Evolutionary conservation across 2,888 invertebrate genomes (phyloP), one percentile per base, ranked within the genome.

Genomic region (Belgica antarctica): DNA sequence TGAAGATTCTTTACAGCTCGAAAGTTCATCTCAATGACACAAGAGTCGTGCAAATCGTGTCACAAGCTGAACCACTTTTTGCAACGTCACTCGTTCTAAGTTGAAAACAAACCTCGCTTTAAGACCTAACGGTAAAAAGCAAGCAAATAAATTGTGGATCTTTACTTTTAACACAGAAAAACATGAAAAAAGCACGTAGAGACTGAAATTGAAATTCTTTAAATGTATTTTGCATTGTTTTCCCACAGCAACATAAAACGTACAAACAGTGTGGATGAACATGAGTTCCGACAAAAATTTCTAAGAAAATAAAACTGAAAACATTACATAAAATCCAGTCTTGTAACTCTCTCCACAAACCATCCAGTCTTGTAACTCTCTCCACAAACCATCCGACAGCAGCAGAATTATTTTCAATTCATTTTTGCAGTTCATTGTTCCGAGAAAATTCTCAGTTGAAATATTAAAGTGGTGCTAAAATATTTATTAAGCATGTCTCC

Each of bases 221-320:
- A n/a, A 27, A 62, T 7, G 25, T 62, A 28, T 62, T 63, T 46
- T 63, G 63, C 63, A 63, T 63, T 63, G 63, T 63, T 63, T 41
- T 63, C 63, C 46, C 63, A 63, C 63, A 41, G 63, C 41, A 63
- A 41, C 63, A 41, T 63, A 24, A 63, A 63, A 63, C 41, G 62
- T 62, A 34, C 27, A 31, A 31, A 4, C n/a, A n/a, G n/a, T n/a
- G n/a, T n/a, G n/a, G n/a, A n/a, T n/a, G n/a, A n/a, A n/a, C n/a
- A n/a, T n/a, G n/a, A n/a, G n/a, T n/a, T n/a, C n/a, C n/a, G n/a
- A n/a, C n/a, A n/a, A n/a, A n/a, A n/a, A n/a, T n/a, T n/a, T n/a
- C n/a, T n/a, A n/a, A n/a, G n/a, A n/a, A n/a, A n/a, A n/a, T n/a
- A n/a, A n/a, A n/a, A n/a, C n/a, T n/a, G n/a, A n/a, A n/a, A n/a